Conservation (phyloP, 2,797 vertebrate genomes). For the Heliangelus exortis region DNA sequence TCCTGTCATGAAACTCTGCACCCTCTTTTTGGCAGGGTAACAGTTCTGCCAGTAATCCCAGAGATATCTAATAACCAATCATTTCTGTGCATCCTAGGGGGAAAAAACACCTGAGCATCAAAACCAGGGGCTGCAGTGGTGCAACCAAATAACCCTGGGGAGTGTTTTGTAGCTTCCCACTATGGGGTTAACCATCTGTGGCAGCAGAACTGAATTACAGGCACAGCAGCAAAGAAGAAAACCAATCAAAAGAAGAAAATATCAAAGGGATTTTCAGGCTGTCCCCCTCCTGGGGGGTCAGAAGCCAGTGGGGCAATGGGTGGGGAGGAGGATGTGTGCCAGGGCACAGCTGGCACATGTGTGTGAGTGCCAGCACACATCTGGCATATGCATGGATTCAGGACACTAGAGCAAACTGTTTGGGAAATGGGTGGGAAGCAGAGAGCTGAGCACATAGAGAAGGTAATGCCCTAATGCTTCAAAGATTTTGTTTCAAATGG, state of each 20-base stretch:
- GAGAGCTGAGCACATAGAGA: neutral
- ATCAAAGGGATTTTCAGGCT: slow-evolving; percentile 32
- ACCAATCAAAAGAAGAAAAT: neutral
- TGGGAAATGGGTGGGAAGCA: neutral
- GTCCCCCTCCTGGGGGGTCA: neutral
- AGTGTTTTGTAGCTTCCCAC: slow-evolving; percentile 36
- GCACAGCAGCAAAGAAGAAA: slow-evolving; percentile 32
- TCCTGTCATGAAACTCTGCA: neutral
- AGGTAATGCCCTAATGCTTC: neutral
- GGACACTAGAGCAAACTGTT: neutral
- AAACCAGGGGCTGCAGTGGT: neutral
- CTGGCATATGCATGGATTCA: neutral
- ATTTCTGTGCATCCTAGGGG: neutral
- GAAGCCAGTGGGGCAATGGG: neutral
- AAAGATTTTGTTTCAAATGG: neutral
- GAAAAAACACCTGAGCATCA: neutral
- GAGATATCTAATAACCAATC: neutral
- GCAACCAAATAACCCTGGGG: slow-evolving; percentile 23
- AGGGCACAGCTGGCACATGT: neutral
- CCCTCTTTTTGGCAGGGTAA: neutral
- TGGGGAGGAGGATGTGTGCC: neutral
- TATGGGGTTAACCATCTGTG: slow-evolving; percentile 22
- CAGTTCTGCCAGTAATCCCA: neutral
- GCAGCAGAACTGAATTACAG: slow-evolving; percentile 51
- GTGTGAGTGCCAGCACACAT: neutral